phyloP scores from a whole-genome alignment of 2,113 vertebrate species.

The Callopanchax toddi region DNA sequence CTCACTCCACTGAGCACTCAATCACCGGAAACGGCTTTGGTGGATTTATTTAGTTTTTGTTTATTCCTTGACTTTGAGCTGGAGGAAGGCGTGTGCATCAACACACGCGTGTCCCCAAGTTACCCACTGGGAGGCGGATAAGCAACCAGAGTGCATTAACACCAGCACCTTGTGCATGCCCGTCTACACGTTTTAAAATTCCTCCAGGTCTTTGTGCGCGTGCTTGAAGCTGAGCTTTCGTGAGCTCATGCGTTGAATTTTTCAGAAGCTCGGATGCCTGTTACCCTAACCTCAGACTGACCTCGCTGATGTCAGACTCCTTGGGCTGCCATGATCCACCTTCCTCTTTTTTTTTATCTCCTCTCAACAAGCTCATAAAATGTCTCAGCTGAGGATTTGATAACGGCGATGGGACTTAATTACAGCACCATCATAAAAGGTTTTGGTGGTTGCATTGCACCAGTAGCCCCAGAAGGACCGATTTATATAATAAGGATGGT shows the following conservation, averaged over 20 bases:
- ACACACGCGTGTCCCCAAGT: slow-evolving; percentile 46
- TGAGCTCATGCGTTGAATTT: slow-evolving; percentile 77
- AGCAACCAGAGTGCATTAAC: slow-evolving; percentile 60
- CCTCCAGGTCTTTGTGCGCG: slow-evolving; percentile 57
- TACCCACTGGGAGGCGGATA: slow-evolving; percentile 57
- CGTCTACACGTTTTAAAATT: slow-evolving; percentile 35
- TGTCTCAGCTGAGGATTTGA: slow-evolving; percentile 49
- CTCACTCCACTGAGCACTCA: slow-evolving; percentile 64
- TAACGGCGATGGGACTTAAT: slow-evolving; percentile 53
- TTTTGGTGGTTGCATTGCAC: slow-evolving; percentile 22
- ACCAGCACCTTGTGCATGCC: slow-evolving; percentile 19
- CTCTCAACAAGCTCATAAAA: slow-evolving; percentile 34
- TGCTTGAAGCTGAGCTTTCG: slow-evolving; percentile 60
- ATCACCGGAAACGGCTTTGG: slow-evolving; percentile 53
- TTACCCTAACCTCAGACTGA: slow-evolving; percentile 78
- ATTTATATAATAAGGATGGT: slow-evolving; percentile 26
- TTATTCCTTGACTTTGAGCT: slow-evolving; percentile 42
- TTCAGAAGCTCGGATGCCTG: slow-evolving; percentile 71
- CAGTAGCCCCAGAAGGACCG: slow-evolving; percentile 30
- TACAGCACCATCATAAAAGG: slow-evolving; percentile 59
- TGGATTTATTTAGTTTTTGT: slow-evolving; percentile 3
- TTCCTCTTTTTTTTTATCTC: slow-evolving; percentile 15
- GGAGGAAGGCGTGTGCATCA: slow-evolving; percentile 31
- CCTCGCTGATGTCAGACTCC: slow-evolving; percentile 70
- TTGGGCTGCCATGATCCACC: slow-evolving; percentile 27